These are phyloP conservation scores for Aplidium turbinatum DNA, from an alignment of 23 tunicate genomes.

Conservation along the genomic window DNA sequence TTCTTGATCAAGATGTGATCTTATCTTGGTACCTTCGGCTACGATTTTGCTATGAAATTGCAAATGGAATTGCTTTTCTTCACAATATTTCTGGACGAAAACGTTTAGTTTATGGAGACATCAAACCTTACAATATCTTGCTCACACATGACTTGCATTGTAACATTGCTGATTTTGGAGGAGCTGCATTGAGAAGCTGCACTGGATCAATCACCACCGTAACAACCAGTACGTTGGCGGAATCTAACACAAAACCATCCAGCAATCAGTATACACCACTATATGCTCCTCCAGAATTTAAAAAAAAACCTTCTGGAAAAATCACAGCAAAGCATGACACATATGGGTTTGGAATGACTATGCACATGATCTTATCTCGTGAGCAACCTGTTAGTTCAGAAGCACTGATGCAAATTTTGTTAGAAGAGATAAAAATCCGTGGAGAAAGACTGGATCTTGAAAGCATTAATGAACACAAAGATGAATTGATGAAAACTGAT, in stretches of 20 bases:
- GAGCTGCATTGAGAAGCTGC: neutral
- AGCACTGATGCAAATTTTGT: neutral
- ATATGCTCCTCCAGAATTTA: slow-evolving; percentile 11
- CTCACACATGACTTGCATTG: slow-evolving; percentile 14
- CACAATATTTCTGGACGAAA: neutral
- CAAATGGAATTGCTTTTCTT: slow-evolving; percentile 1
- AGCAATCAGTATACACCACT: neutral
- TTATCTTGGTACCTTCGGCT: neutral
- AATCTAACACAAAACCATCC: too few species aligned
- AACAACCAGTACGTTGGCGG: too few species aligned
- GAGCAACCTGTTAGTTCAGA: neutral
- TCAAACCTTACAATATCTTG: slow-evolving; percentile 20
- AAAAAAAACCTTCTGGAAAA: neutral
- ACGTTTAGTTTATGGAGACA: slow-evolving; percentile 20
- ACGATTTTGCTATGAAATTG: slow-evolving; percentile 16
- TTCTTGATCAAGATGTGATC: slow-evolving; percentile 4
- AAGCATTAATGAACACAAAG: neutral
- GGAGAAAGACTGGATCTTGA: neutral
- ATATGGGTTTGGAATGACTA: neutral
- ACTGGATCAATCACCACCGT: slow-evolving; percentile 5
- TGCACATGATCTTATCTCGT: neutral
- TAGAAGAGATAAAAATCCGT: neutral
- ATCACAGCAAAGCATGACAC: neutral
- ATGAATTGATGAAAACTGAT: too few species aligned
- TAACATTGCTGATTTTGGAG: slow-evolving; percentile 26